Evolutionary conservation across 2,888 invertebrate species (phyloP).

Genomic region (Lepeophtheirus nordmannii): DNA sequence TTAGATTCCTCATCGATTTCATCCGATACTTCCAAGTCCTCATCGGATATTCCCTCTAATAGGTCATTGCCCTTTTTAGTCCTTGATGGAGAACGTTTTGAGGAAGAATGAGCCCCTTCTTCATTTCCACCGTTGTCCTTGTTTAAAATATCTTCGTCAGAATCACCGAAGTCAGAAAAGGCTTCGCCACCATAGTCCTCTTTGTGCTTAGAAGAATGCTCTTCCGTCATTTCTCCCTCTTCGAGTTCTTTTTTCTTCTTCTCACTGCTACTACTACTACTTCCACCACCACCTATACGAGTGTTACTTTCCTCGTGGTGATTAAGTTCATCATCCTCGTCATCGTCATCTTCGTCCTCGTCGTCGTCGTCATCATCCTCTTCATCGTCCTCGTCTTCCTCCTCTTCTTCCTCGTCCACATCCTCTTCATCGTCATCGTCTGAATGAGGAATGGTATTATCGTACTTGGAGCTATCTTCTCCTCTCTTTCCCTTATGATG

Average conservation of each 20-base stretch:
- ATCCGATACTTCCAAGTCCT: constrained; percentile 20
- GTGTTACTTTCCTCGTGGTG: too few relatives aligned
- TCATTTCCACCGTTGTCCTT: neutral
- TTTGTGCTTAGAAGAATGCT: neutral
- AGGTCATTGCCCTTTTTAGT: constrained; percentile 10
- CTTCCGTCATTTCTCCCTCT: neutral
- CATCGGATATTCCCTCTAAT: constrained; percentile 21
- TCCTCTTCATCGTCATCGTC: too few relatives aligned
- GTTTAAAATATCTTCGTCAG: neutral
- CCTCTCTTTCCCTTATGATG: neutral
- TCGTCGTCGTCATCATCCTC: too few relatives aligned
- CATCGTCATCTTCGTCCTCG: too few relatives aligned
- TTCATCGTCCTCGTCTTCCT: too few relatives aligned
- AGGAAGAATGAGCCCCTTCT: neutral
- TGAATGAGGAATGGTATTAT: too few relatives aligned
- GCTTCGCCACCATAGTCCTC: constrained; percentile 1
- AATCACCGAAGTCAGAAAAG: neutral
- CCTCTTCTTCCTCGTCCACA: too few relatives aligned
- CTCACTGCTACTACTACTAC: too few relatives aligned
- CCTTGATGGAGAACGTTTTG: neutral
- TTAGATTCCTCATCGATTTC: constrained; percentile 1
- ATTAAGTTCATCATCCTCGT: too few relatives aligned
- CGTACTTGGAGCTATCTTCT: too few relatives aligned
- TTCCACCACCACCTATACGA: too few relatives aligned
- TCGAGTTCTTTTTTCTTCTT: neutral